phyloP scores from a whole-genome alignment of 1,140 invertebrate species.

The Drosophila suzukii region DNA sequence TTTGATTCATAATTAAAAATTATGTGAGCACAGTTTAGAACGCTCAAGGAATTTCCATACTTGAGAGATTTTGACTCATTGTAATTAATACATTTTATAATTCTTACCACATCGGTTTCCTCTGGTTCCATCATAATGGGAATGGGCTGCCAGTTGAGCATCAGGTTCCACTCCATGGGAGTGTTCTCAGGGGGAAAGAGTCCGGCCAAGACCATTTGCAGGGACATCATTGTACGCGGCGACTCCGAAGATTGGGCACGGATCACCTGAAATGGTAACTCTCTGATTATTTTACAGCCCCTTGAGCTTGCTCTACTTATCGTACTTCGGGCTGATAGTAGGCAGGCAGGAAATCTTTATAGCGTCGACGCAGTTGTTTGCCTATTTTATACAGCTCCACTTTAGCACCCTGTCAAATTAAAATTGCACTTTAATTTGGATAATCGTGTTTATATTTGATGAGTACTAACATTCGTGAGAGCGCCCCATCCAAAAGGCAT shows the following conservation, averaged over 20 bases:
- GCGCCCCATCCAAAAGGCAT: conserved; percentile 91
- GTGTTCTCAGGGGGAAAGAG: conserved; percentile 87
- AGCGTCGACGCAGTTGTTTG: conserved; percentile 86
- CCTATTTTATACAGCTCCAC: conserved; percentile 87
- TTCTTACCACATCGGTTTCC: conserved; percentile 85
- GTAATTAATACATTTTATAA: not conserved
- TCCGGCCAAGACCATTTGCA: conserved; percentile 89
- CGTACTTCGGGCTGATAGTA: conserved; percentile 86
- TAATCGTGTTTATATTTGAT: conserved; percentile 9
- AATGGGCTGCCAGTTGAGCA: conserved; percentile 91
- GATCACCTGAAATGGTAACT: conserved; percentile 81
- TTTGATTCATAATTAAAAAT: too few relatives aligned
- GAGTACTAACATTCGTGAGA: conserved; percentile 89
- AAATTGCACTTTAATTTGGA: conserved; percentile 10
- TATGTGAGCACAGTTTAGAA: too few relatives aligned
- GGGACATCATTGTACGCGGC: conserved; percentile 91
- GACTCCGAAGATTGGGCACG: conserved; percentile 89
- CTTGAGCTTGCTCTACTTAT: conserved; percentile 21
- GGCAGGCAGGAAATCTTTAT: conserved; percentile 86
- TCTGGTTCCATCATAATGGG: conserved; percentile 88
- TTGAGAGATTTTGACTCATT: not conserved
- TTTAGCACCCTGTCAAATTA: conserved; percentile 80
- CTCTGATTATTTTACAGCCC: conserved; percentile 4
- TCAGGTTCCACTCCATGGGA: conserved; percentile 86
- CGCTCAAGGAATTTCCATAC: too few relatives aligned